phyloP scores from a whole-genome alignment of 1,140 invertebrate species.

The Odontomachus brunneus region DNA sequence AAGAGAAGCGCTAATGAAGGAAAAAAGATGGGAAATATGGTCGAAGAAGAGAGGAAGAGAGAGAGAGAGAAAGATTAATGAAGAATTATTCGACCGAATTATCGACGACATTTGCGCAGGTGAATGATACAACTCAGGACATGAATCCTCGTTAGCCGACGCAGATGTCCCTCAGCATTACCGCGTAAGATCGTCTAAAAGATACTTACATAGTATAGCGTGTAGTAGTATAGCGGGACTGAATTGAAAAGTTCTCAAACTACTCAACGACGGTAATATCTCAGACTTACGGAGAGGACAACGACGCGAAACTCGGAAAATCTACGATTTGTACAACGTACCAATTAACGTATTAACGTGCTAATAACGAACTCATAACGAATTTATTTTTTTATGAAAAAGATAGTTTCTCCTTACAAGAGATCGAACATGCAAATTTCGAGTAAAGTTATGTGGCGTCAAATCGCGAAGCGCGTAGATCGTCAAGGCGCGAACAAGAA shows the following conservation, averaged over 20 bases:
- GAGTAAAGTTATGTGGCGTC: neutral
- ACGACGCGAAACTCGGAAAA: neutral
- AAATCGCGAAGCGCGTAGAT: neutral
- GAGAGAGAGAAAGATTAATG: constrained; percentile 5
- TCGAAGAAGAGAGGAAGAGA: neutral
- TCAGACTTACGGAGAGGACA: neutral
- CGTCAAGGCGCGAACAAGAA: constrained; percentile 6
- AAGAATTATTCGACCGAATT: constrained; percentile 31
- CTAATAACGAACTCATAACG: no score
- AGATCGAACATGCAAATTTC: neutral
- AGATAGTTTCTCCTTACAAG: neutral
- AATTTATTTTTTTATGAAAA: no score
- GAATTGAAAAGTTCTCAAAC: neutral
- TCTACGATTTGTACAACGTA: constrained; percentile 2
- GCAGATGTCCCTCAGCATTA: constrained; percentile 38
- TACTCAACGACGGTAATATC: neutral
- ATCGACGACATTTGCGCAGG: constrained; percentile 13
- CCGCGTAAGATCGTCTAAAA: constrained; percentile 25
- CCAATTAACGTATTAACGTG: no score
- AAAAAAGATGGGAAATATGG: neutral
- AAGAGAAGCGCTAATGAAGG: neutral
- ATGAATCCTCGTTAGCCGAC: constrained; percentile 73
- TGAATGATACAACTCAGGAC: constrained; percentile 46
- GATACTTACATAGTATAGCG: constrained; percentile 5
- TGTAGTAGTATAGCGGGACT: no score